Evolutionary conservation across 2,888 invertebrate genomes (phyloP), one percentile per base, ranked within the genome.

Genomic region (Drosophila leonis): DNA sequence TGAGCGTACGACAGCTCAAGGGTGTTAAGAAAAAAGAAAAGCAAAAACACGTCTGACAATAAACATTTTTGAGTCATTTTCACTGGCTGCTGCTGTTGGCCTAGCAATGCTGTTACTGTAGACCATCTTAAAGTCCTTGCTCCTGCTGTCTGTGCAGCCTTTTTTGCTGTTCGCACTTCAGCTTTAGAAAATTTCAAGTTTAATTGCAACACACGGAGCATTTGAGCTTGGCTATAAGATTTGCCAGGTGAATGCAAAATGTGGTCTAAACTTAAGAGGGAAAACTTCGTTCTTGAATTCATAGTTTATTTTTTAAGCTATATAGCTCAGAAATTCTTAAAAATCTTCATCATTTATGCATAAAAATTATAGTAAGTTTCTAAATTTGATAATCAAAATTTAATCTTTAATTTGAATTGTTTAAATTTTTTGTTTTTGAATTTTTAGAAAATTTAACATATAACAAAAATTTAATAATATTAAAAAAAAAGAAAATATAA

Each of bases 1-100:
- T 89, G 61, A 71, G 74, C 69, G 52, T 65, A 69, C 69, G 60
- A 27, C 52, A 83, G 51, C 41, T 56, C 27, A 27, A 59, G 44
- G 56, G 54, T 41, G 65, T 60, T 35, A 41, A 55, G 35, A 27
- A 46, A 24, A 15, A 24, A 54, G 20, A 7, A 20, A 7, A 41
- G 41, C 20, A 33, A 41, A 27, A 20, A 4, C 51, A 51, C 48
- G 65, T 7, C 56, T 77, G 66, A 65, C 65, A 72, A 84, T 88
- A 72, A 80, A 80, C 65, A 80, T 68, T 75, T 68, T 72, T 71
- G 60, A 72, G 59, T 65, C 72, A 65, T 74, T 87, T 87, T 75
- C 51, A 54, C 69, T 72, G 76, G 31, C 18, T 31, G 31, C 3
- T 20, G 49, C 7, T 24, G 2, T 44, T 49, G 72, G 46, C 42